phyloP scores from a whole-genome alignment of 2,888 invertebrate genomes.

The Callimorpha dominula region DNA sequence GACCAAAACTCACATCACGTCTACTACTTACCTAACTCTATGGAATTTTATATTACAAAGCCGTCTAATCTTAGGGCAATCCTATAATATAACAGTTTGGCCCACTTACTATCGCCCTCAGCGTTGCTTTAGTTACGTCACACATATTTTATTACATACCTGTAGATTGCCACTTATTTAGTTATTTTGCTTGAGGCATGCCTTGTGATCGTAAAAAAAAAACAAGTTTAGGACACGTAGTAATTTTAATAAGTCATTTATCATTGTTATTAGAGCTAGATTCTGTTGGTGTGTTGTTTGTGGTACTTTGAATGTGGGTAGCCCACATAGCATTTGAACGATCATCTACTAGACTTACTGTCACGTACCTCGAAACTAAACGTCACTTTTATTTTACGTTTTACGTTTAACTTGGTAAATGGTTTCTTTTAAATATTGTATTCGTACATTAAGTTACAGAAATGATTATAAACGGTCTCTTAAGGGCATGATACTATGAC shows the following conservation, averaged over 20 bases:
- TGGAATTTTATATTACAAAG: background rate
- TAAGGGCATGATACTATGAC: too few species aligned
- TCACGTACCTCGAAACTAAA: too few species aligned
- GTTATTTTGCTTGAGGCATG: slow-evolving; percentile 10
- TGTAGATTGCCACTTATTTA: slow-evolving; percentile 2
- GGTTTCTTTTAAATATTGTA: too few species aligned
- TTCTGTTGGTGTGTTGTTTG: background rate
- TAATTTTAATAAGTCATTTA: background rate
- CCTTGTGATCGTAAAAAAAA: slow-evolving; percentile 5
- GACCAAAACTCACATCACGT: background rate
- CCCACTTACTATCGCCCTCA: slow-evolving; percentile 58
- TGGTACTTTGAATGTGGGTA: too few species aligned
- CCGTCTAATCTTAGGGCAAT: slow-evolving; percentile 29
- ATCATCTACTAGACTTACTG: too few species aligned
- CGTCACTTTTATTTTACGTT: too few species aligned
- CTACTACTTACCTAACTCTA: slow-evolving; percentile 8
- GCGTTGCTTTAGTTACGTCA: slow-evolving; percentile 36
- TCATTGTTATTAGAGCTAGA: background rate
- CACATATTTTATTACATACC: slow-evolving; percentile 4
- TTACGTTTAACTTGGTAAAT: too few species aligned
- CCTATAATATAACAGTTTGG: slow-evolving; percentile 50
- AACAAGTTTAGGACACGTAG: background rate
- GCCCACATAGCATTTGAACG: too few species aligned
- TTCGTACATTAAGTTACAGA: too few species aligned
- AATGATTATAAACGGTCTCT: too few species aligned